Evolutionary conservation across 1,140 invertebrate species (phyloP), one percentile per base, ranked within the genome.

Genomic region (Cataglyphis hispanica): DNA sequence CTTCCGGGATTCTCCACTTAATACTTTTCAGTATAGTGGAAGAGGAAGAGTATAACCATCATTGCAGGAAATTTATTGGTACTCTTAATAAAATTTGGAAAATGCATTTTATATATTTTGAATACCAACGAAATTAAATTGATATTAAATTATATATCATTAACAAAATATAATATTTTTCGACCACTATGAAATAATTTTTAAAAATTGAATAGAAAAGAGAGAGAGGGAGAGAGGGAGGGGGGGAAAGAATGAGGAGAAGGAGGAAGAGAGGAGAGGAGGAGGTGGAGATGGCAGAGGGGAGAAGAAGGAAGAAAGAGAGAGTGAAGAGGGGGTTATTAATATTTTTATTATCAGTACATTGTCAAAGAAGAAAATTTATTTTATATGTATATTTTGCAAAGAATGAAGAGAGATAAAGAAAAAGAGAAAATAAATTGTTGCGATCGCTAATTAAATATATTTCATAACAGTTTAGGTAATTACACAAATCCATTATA

Each of bases 31-130:
- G 40, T 31, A 25, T 69, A 56, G 31, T 69, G 22, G 25, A 60
- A 61, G 67, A 43, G 34, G 78, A 72, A 66, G 66, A 72, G 37
- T 43, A n/a, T n/a, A 37, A 31, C 27, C 40, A 19, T 19, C 50
- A 7, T 58, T 25, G 34, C 25, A 72, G 69, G 7, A 72, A 83
- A 81, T 81, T 81, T 56, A 83, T 60, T 72, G 46, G 56, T 60
- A 46, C 13, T 56, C 8, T 61, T 74, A 74, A 81, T 72, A 66
- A 34, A 81, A 10, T 25, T 37, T 83, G 60, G 67, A 83, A 83
- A 83, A 46, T 74, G 37, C 53, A 61, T 46, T 74, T 46, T 34
- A 83, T 61, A 46, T 83, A 74, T 74, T 43, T 58, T 60, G 37
- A 37, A 46, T 60, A 53, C 37, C 25, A 40, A 27, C n/a, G n/a